phyloP scores from a whole-genome alignment of 2,888 invertebrate genomes.

The Xylocampa areola region DNA sequence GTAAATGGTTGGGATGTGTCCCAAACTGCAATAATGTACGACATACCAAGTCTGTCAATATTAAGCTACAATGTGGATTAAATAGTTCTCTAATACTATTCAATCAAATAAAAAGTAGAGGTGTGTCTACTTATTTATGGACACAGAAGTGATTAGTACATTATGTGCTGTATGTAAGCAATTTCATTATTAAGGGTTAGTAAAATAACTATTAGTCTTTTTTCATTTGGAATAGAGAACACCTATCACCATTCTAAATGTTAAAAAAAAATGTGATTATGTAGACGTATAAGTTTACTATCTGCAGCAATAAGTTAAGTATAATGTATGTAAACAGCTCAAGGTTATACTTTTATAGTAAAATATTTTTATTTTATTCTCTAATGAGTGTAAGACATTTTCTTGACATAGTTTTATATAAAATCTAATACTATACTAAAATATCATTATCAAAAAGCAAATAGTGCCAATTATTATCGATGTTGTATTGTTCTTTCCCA shows the following conservation, averaged over 20 bases:
- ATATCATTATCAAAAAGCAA: conserved; percentile 7
- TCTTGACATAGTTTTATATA: neutral
- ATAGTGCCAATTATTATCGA: conserved; percentile 10
- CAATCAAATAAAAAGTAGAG: too few species aligned
- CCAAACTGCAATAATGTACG: too few species aligned
- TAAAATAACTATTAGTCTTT: conserved; percentile 21
- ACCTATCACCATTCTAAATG: conserved; percentile 1
- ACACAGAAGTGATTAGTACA: neutral
- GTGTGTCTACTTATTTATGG: neutral
- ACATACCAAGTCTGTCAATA: too few species aligned
- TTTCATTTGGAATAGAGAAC: conserved; percentile 10
- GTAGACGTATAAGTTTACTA: conserved; percentile 31
- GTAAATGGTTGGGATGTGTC: too few species aligned
- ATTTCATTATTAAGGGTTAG: conserved; percentile 13
- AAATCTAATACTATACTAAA: neutral
- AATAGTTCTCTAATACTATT: too few species aligned
- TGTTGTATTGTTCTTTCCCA: conserved; percentile 9
- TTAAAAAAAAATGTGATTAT: conserved; percentile 1
- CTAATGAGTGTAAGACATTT: neutral
- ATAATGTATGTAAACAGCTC: conserved; percentile 32
- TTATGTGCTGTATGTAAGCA: conserved; percentile 15
- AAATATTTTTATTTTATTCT: conserved; percentile 1
- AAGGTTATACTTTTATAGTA: conserved; percentile 24
- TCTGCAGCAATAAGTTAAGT: conserved; percentile 37
- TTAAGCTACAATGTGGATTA: neutral